Base-by-base conservation (phyloP, 2,797 vertebrate genomes). In the Pempheris klunzingeri region DNA sequence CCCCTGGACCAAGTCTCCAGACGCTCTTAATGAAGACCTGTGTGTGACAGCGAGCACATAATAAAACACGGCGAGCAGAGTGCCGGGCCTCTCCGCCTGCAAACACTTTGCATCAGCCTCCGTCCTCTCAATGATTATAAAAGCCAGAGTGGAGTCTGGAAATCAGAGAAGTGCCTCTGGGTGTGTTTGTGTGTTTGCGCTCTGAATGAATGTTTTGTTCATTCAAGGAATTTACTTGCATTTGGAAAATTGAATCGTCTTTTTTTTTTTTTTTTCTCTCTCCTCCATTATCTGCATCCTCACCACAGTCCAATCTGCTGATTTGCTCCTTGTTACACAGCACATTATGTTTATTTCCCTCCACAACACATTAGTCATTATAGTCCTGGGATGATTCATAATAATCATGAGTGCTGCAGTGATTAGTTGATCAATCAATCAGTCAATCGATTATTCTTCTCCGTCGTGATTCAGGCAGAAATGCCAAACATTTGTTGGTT, bases 21-120 rank as follows among this genome's bases (percentile, higher is more conserved):
- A 67, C 79, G 83, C 89, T 85, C 90, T 93, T 94, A 95, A 96
- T 96, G 95, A 96, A 96, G 93, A 89, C 83, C 86, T 92, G 83
- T 90, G 83, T 90, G 94, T 91, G 84, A 89, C 80, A 75, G 85
- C 59, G 82, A 63, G 65, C 36, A 24, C 85, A 91, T 87, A 89
- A 92, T 92, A 90, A 92, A 91, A 70, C 82, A 60, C 58, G 20
- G 83, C 36, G 60, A 74, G 71, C 46, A 68, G 81, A 88, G 76
- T 71, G 81, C 66, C 68, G 2, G 67, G 72, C 71, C 76, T 67
- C 83, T 34, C 74, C 49, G 80, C 80, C 81, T 72, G 62, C 86
- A 78, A 71, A 82, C 88, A 87, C 84, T 89, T 77, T 86, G 81
- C 85, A 88, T 86, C 86, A 55, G 62, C 83, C 79, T 54, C 79